Evolutionary conservation across 2,888 invertebrate species (phyloP).

Genomic region (Scaptomyza tumidula): DNA sequence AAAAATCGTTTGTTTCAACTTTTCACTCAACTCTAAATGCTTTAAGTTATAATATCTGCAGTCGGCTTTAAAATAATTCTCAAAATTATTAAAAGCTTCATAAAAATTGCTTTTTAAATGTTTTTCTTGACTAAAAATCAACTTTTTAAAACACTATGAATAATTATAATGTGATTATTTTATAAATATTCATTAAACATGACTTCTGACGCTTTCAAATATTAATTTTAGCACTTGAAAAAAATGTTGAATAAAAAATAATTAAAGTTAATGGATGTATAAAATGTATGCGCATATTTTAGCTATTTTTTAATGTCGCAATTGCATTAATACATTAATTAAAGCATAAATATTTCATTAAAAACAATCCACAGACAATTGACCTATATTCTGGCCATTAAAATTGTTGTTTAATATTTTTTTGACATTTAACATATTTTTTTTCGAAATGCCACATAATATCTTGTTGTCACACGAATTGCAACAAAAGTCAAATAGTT

Average conservation of each 20-base stretch:
- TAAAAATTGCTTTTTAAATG: too few relatives aligned
- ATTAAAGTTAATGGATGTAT: not conserved
- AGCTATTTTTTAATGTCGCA: not conserved
- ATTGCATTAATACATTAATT: not conserved
- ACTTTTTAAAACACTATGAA: too few relatives aligned
- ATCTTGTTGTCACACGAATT: not conserved
- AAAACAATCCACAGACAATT: not conserved
- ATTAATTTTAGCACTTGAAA: too few relatives aligned
- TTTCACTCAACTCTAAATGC: too few relatives aligned
- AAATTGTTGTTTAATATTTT: not conserved
- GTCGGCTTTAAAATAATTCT: too few relatives aligned
- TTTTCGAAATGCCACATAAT: not conserved
- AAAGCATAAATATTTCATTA: not conserved
- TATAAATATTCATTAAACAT: too few relatives aligned
- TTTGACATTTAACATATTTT: slow-evolving; percentile 24
- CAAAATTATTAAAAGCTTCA: too few relatives aligned
- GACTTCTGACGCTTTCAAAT: too few relatives aligned
- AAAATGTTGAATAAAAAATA: not conserved
- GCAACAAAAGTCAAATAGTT: slow-evolving; percentile 8
- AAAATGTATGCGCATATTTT: not conserved
- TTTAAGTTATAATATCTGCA: too few relatives aligned
- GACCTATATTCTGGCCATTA: not conserved
- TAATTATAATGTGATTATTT: too few relatives aligned
- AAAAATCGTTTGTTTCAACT: not conserved
- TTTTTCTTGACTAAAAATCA: too few relatives aligned